Percentiles rank a stretch among this genome's conserved stretches.
Conservation (phyloP, 37 sponge, comb jelly and placozoan genomes). For the Diacarnus erythraeanus region DNA sequence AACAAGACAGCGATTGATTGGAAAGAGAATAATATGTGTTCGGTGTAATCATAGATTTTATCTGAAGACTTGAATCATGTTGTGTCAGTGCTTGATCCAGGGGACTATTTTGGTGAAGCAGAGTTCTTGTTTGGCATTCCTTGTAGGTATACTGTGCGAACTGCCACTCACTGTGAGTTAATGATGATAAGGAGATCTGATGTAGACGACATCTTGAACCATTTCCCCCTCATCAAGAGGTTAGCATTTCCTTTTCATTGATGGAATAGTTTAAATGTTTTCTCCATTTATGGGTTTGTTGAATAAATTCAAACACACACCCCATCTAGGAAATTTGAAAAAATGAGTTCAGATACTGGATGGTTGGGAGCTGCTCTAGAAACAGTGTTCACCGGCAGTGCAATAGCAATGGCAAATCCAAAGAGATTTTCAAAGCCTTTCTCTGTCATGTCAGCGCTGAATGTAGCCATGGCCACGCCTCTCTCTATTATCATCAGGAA, state of each 20-base stretch:
- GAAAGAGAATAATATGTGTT: neutral
- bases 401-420: constrained; percentile 40
- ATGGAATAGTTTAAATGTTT: neutral
- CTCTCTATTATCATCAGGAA: constrained; percentile 33
- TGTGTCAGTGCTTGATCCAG: constrained; percentile 48
- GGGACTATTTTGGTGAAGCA: constrained; percentile 75
- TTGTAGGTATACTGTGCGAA: constrained; percentile 50
- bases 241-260: constrained; percentile 18
- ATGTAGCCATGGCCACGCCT: constrained; percentile 43
- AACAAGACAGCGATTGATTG: neutral
- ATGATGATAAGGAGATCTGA: constrained; percentile 53
- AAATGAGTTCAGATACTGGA: neutral
- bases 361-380: constrained; percentile 9
- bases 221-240: constrained; percentile 61
- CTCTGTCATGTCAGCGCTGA: constrained; percentile 41
- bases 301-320: neutral
- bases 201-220: constrained; percentile 36
- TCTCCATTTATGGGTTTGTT: neutral
- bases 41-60: constrained; percentile 39
- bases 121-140: constrained; percentile 69
- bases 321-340: neutral
- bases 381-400: constrained; percentile 38
- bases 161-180: constrained; percentile 77
- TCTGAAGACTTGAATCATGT: constrained; percentile 73
- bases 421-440: constrained; percentile 31